These are phyloP conservation scores for Calliopum simillimum DNA, from an alignment of 2,888 invertebrate species.

Conservation along the genomic window DNA sequence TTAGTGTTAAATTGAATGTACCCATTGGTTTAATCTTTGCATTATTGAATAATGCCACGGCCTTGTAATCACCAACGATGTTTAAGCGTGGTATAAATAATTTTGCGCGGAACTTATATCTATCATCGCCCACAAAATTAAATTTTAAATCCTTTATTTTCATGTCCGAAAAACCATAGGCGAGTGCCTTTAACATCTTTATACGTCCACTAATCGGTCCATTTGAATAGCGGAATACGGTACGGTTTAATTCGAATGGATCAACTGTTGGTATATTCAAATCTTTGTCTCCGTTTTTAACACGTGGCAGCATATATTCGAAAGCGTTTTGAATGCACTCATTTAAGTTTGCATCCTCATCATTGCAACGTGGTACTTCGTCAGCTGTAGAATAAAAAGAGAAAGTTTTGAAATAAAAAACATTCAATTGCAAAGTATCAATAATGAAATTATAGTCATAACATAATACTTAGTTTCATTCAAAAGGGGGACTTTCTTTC, in stretches of 20 bases:
- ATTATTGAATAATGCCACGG: constrained; percentile 72
- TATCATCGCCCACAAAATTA: constrained; percentile 44
- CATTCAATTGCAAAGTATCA: too few species aligned
- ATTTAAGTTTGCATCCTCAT: constrained; percentile 70
- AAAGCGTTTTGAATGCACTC: constrained; percentile 72
- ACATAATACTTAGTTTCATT: too few species aligned
- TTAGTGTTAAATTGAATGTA: constrained; percentile 71
- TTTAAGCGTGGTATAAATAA: constrained; percentile 70
- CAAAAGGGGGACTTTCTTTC: too few species aligned
- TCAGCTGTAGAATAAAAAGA: constrained; percentile 38
- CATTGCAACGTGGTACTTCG: constrained; percentile 70
- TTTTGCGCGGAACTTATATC: constrained; percentile 64
- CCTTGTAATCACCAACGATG: constrained; percentile 72
- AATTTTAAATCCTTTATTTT: constrained; percentile 70
- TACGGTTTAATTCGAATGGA: constrained; percentile 58
- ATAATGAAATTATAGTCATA: too few species aligned
- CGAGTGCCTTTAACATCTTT: constrained; percentile 69
- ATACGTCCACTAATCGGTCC: constrained; percentile 55
- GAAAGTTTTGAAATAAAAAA: too few species aligned
- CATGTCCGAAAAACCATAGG: constrained; percentile 70
- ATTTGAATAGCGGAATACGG: constrained; percentile 57
- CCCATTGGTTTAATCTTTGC: constrained; percentile 73
- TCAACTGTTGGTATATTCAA: constrained; percentile 62
- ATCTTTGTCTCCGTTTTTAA: constrained; percentile 59
- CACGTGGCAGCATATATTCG: constrained; percentile 67